Evolutionary conservation across 2,113 vertebrate species (phyloP), one percentile per base, ranked within the genome.

Genomic region (Carlito syrichta): DNA sequence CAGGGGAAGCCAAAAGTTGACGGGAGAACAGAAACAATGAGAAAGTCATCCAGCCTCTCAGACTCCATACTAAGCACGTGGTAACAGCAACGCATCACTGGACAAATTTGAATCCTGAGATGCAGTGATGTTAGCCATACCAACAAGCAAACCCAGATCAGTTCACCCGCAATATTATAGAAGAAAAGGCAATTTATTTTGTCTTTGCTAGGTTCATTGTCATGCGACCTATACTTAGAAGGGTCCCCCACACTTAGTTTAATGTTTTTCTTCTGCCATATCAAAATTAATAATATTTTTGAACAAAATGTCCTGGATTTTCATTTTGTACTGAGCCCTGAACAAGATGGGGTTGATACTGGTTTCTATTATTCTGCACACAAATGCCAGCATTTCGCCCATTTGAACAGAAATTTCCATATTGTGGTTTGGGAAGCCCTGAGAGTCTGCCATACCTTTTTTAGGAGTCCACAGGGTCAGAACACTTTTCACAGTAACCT

Each of bases 271-370:
- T 20, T 35, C 8, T 4, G 0, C 9, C 0, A 17, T 32, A 40
- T 66, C 27, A 30, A 35, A 62, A 38, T 62, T 8, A 22, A 73
- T 19, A 16, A 20, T 3, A 13, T 13, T 82, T 69, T 20, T 27
- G 8, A 52, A 68, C 20, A 60, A 4, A 4, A 9, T 12, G 5
- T 13, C 11, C 1, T 23, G 4, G 14, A 0, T 91, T 60, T 58
- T 22, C 27, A 3, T 4, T 5, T 35, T 11, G 2, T 2, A 2
- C 27, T 3, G 27, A 1, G 1, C 14, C 38, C 14, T 69, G 23
- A 6, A 17, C 6, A 22, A 2, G 20, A 8, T 0, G 12, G 4
- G 56, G 0, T 2, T 8, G 2, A 16, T 1, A 0, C 12, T 7
- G 2, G 6, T 19, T n/a, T 12, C 20, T 25, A 0, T 0, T 14